Percentiles rank a stretch among this genome's conserved stretches.
Conservation (phyloP, 2,797 vertebrate genomes). For the Microctenopoma stevenorrisi region DNA sequence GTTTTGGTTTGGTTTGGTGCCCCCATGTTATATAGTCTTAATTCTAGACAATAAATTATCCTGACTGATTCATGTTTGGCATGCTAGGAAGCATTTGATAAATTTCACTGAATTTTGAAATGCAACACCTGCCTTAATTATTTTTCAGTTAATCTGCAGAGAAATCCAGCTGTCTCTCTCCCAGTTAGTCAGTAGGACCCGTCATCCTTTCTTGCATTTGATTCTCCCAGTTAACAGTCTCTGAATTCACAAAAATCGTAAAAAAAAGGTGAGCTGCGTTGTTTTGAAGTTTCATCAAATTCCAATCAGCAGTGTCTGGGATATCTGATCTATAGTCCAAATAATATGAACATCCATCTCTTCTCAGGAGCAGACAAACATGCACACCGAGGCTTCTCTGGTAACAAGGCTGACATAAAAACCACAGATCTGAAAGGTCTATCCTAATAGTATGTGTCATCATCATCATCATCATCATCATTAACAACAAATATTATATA, state of each 20-base stretch:
- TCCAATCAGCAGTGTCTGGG: conserved; percentile 33
- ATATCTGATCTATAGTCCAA: conserved; percentile 47
- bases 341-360: conserved; percentile 50
- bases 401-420: conserved; percentile 46
- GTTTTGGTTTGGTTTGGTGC: too few relatives aligned
- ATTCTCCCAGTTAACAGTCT: conserved; percentile 17
- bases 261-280: conserved; percentile 25
- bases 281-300: conserved; percentile 52
- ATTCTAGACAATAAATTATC: too few relatives aligned
- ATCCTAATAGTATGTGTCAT: too few relatives aligned
- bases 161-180: neutral
- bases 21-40: too few relatives aligned
- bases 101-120: conserved; percentile 12
- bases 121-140: conserved; percentile 4
- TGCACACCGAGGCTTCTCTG: conserved; percentile 19
- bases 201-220: conserved; percentile 9
- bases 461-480: too few relatives aligned
- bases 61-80: conserved; percentile 5
- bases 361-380: conserved; percentile 33
- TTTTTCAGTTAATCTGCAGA: conserved; percentile 8
- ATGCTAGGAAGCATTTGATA: neutral
- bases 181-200: conserved; percentile 23
- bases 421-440: conserved; percentile 39
- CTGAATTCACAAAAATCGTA: neutral
- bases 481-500: too few relatives aligned